Percentiles rank a stretch among this genome's conserved stretches.
These are phyloP conservation scores for Hofmannophila pseudospretella DNA, from an alignment of 2,888 invertebrate genomes.

Conservation along the genomic window DNA sequence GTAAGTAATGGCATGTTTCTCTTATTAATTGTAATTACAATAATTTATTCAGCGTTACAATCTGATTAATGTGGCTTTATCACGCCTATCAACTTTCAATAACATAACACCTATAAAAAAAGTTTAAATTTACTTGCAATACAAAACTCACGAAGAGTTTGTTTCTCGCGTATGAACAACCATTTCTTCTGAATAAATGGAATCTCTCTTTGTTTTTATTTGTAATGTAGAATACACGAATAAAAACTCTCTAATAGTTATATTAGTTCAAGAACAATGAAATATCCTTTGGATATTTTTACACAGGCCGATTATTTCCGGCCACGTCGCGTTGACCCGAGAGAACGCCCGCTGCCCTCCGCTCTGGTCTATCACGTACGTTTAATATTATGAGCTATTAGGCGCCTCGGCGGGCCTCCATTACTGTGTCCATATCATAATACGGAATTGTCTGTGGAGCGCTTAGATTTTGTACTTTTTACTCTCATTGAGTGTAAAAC, in stretches of 20 bases:
- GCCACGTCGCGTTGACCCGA: constrained; percentile 25
- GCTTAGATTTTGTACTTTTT: constrained; percentile 73
- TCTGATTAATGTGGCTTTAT: background rate
- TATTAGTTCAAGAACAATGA: background rate
- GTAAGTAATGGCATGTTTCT: constrained; percentile 12
- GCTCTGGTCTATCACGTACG: constrained; percentile 61
- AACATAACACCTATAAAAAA: too few relatives aligned
- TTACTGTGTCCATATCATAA: constrained; percentile 76
- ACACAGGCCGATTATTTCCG: constrained; percentile 49
- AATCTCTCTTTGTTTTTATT: too few relatives aligned
- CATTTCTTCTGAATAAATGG: too few relatives aligned
- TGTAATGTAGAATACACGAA: too few relatives aligned
- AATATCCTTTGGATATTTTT: constrained; percentile 3
- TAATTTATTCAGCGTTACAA: background rate
- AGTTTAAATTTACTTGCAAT: too few relatives aligned
- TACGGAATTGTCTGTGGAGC: constrained; percentile 72
- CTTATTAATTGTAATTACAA: constrained; percentile 10
- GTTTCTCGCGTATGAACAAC: too few relatives aligned
- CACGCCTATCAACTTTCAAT: background rate
- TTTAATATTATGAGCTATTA: constrained; percentile 76
- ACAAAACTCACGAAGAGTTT: too few relatives aligned
- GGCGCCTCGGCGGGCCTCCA: constrained; percentile 66
- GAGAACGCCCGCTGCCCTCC: constrained; percentile 27
- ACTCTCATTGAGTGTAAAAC: constrained; percentile 64
- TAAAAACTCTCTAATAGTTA: too few relatives aligned